Conservation (phyloP, 2,888 invertebrate genomes). For the Xylocampa areola region DNA sequence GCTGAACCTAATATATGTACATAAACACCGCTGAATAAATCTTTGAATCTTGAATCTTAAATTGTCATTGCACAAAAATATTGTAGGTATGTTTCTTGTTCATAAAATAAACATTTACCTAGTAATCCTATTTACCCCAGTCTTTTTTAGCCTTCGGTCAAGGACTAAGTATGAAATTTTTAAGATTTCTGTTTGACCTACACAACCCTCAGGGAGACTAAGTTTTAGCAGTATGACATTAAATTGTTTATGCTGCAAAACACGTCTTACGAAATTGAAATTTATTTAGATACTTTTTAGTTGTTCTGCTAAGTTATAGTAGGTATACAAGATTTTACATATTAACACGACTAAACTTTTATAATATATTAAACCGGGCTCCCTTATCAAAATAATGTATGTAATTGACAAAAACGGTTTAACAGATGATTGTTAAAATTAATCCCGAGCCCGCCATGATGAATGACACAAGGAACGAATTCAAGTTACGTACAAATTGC, state of each 20-base stretch:
- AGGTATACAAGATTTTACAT: background rate
- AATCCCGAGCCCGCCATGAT: conserved; percentile 81
- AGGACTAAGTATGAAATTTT: background rate
- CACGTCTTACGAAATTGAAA: conserved; percentile 33
- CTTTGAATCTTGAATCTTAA: too few relatives aligned
- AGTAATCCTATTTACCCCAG: too few relatives aligned
- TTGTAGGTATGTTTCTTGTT: too few relatives aligned
- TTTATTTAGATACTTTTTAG: conserved; percentile 16
- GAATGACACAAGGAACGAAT: conserved; percentile 87
- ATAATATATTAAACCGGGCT: conserved; percentile 38
- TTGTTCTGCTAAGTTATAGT: background rate
- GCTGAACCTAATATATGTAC: too few relatives aligned
- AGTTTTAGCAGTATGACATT: conserved; percentile 17
- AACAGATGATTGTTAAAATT: conserved; percentile 83
- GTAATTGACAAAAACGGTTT: conserved; percentile 73
- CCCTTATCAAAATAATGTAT: conserved; percentile 24
- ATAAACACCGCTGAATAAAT: too few relatives aligned
- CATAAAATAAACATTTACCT: too few relatives aligned
- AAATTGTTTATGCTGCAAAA: conserved; percentile 34
- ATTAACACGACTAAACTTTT: background rate
- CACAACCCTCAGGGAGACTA: conserved; percentile 13
- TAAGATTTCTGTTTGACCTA: conserved; percentile 18
- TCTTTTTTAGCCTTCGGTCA: background rate
- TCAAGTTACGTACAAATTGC: conserved; percentile 88
- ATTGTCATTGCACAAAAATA: background rate